Conservation (phyloP, 2,888 invertebrate species). For the Trilocha varians region DNA sequence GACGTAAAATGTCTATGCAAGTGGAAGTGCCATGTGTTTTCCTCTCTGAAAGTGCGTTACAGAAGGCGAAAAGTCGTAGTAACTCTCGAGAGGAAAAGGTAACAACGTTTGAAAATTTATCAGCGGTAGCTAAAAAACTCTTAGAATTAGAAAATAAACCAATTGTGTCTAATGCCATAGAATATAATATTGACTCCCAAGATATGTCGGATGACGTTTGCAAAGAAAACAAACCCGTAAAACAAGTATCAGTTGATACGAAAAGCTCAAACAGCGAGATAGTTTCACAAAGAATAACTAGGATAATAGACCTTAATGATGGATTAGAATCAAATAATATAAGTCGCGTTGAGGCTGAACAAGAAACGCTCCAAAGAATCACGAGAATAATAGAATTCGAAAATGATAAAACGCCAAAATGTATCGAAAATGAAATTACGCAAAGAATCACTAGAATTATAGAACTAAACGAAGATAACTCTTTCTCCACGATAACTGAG, state of each 20-base stretch:
- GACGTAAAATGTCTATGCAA: slow-evolving; percentile 69
- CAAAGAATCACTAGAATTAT: slow-evolving; percentile 61
- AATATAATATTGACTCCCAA: not conserved
- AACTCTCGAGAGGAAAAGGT: slow-evolving; percentile 63
- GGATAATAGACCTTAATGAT: slow-evolving; percentile 62
- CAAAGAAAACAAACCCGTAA: not conserved
- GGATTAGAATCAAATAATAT: slow-evolving; percentile 31
- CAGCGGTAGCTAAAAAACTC: slow-evolving; percentile 39
- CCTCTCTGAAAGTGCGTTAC: slow-evolving; percentile 61
- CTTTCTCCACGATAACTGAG: slow-evolving; percentile 47
- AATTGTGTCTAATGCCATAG: not conserved
- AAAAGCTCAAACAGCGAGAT: slow-evolving; percentile 19
- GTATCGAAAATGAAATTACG: slow-evolving; percentile 35
- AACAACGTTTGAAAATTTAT: slow-evolving; percentile 42
- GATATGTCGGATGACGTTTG: not conserved
- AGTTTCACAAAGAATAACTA: slow-evolving; percentile 52
- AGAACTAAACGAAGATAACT: slow-evolving; percentile 56
- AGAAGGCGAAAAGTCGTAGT: slow-evolving; percentile 60
- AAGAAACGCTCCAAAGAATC: slow-evolving; percentile 54
- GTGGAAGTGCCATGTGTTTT: slow-evolving; percentile 71
- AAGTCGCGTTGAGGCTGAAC: slow-evolving; percentile 39
- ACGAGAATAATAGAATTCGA: slow-evolving; percentile 63
- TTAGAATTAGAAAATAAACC: slow-evolving; percentile 47
- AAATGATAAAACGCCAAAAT: slow-evolving; percentile 33
- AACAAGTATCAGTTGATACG: slow-evolving; percentile 5